phyloP scores from a whole-genome alignment of 2,888 invertebrate species.

The Fragum fragum region DNA sequence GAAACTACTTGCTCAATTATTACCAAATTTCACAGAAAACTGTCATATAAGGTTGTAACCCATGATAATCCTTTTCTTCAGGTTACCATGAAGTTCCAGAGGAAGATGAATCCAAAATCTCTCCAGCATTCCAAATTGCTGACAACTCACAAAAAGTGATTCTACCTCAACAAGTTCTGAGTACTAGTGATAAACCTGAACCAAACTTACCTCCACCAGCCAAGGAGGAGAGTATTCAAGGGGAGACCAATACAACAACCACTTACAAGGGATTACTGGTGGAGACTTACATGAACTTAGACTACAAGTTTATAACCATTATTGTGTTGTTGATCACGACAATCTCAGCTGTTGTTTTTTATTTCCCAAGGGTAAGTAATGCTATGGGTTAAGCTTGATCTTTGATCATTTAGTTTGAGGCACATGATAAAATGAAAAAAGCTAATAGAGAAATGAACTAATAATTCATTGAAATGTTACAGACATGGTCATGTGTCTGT shows the following conservation, averaged over 20 bases:
- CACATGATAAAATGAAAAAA: too few relatives aligned
- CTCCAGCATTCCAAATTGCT: conserved; percentile 77
- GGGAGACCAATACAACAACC: conserved; percentile 39
- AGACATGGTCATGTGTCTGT: too few relatives aligned
- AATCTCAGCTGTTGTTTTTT: conserved; percentile 75
- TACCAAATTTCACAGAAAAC: too few relatives aligned
- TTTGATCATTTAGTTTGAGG: too few relatives aligned
- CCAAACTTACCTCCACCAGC: conserved; percentile 38
- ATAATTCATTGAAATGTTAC: too few relatives aligned
- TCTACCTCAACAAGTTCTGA: conserved; percentile 22
- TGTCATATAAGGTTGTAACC: neutral
- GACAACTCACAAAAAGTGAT: conserved; percentile 74
- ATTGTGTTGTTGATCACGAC: conserved; percentile 71
- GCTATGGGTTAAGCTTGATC: too few relatives aligned
- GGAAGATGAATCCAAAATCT: conserved; percentile 74
- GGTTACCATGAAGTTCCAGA: conserved; percentile 86
- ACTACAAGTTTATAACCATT: conserved; percentile 79
- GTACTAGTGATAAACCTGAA: neutral
- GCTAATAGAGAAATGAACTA: too few relatives aligned
- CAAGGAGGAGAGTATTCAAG: conserved; percentile 30
- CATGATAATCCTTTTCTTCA: conserved; percentile 40
- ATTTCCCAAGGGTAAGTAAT: conserved; percentile 80
- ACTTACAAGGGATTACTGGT: conserved; percentile 44
- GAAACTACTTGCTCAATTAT: too few relatives aligned
- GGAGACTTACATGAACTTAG: conserved; percentile 70